Evolutionary conservation across 1,140 invertebrate species (phyloP).

Genomic region (Vanessa atalanta): DNA sequence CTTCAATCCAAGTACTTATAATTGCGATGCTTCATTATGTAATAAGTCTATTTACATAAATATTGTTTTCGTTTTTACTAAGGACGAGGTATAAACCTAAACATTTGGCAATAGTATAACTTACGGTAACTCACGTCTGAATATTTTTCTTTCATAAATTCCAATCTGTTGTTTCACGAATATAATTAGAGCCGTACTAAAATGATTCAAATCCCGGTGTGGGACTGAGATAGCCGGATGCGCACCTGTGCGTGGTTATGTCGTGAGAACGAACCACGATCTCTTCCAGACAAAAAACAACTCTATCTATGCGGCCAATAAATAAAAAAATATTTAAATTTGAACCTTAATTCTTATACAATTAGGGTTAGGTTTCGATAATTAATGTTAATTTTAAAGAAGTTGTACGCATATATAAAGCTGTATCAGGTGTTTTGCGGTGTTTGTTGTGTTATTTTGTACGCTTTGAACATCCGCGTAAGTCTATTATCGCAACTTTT

Average conservation of each 20-base stretch:
- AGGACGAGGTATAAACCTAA: not conserved
- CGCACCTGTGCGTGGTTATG: slow-evolving; percentile 64
- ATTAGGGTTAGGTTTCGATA: slow-evolving; percentile 28
- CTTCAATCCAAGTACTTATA: too few relatives aligned
- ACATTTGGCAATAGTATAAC: not conserved
- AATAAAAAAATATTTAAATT: slow-evolving; percentile 28
- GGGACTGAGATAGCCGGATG: slow-evolving; percentile 72
- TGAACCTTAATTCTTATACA: slow-evolving; percentile 30
- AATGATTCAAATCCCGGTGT: slow-evolving; percentile 59
- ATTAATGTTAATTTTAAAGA: slow-evolving; percentile 18
- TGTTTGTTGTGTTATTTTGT: slow-evolving; percentile 76
- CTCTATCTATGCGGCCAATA: not conserved
- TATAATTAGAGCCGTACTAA: slow-evolving; percentile 53
- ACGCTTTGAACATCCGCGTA: slow-evolving; percentile 73
- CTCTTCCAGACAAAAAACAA: slow-evolving; percentile 45
- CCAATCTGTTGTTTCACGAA: slow-evolving; percentile 38
- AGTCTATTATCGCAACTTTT: slow-evolving; percentile 72
- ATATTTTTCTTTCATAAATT: slow-evolving; percentile 30
- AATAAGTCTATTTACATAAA: too few relatives aligned
- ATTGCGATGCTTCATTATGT: too few relatives aligned
- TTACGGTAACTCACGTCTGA: not conserved
- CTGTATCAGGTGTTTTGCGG: slow-evolving; percentile 58
- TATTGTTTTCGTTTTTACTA: not conserved
- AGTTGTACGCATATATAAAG: slow-evolving; percentile 51
- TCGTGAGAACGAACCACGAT: slow-evolving; percentile 68